phyloP scores from a whole-genome alignment of 2,113 vertebrate species.

The Myotis lucifugus region DNA sequence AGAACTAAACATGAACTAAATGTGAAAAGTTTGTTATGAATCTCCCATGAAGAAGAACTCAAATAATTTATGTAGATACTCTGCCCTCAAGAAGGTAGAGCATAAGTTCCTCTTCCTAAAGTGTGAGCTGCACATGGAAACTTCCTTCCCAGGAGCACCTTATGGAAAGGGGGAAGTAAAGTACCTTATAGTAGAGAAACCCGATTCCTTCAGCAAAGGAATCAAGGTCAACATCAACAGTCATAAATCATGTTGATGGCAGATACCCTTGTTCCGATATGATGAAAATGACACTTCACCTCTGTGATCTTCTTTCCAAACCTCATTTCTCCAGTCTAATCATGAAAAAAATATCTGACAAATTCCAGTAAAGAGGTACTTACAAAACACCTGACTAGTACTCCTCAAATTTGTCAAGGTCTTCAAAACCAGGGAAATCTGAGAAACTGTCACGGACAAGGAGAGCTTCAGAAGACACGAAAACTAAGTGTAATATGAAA shows the following conservation, averaged over 20 bases:
- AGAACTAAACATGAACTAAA: constrained; percentile 7
- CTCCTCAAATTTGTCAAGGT: background rate
- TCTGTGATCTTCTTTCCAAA: background rate
- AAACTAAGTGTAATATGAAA: background rate
- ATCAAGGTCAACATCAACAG: background rate
- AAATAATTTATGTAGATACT: background rate
- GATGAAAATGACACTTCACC: background rate
- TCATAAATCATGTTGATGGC: background rate
- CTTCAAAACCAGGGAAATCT: background rate
- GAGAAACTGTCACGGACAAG: background rate
- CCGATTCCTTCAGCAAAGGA: background rate
- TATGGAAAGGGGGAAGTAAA: background rate
- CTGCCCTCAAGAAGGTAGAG: background rate
- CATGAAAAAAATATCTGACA: background rate
- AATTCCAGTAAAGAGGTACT: background rate
- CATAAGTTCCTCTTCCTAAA: background rate
- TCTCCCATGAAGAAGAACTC: background rate
- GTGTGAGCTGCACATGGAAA: background rate
- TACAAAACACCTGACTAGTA: background rate
- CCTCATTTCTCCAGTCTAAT: background rate
- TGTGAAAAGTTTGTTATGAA: background rate
- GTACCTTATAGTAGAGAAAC: background rate
- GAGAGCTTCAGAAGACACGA: background rate
- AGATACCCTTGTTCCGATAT: background rate
- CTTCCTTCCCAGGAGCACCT: background rate